phyloP scores from a whole-genome alignment of 1,140 invertebrate genomes.

The Heliconius nattereri region DNA sequence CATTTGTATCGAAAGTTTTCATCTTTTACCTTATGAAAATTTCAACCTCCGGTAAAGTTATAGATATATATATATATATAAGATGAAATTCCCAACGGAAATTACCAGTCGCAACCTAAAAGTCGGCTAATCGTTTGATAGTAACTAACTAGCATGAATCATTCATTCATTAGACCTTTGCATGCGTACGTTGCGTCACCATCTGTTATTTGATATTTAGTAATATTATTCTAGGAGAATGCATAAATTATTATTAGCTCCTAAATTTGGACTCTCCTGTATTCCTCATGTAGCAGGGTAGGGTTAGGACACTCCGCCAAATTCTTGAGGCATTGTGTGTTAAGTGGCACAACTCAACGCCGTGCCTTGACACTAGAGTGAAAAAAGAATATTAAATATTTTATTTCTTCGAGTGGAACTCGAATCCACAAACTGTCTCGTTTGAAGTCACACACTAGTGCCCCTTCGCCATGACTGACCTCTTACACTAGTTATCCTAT shows the following conservation, averaged over 20 bases:
- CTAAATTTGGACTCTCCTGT: neutral
- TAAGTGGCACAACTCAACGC: too few relatives aligned
- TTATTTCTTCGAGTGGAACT: too few relatives aligned
- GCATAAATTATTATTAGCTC: neutral
- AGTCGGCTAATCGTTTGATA: conserved; percentile 34
- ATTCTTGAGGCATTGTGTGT: too few relatives aligned
- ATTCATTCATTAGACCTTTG: conserved; percentile 31
- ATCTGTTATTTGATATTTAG: conserved; percentile 15
- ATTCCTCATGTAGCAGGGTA: too few relatives aligned
- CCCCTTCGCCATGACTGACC: too few relatives aligned
- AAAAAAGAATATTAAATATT: too few relatives aligned
- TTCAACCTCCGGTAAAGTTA: neutral
- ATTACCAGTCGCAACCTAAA: conserved; percentile 31
- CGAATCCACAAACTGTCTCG: too few relatives aligned
- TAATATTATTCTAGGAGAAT: conserved; percentile 6
- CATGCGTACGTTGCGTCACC: conserved; percentile 17
- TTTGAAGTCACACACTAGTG: too few relatives aligned
- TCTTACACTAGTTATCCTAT: too few relatives aligned
- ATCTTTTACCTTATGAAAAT: neutral
- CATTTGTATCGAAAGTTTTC: neutral
- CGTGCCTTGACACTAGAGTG: too few relatives aligned
- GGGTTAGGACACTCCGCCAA: too few relatives aligned
- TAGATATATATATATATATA: neutral
- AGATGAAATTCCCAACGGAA: conserved; percentile 25
- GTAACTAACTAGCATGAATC: conserved; percentile 33